Evolutionary conservation across 2,888 invertebrate genomes (phyloP).

Genomic region (Erebia ligea): DNA sequence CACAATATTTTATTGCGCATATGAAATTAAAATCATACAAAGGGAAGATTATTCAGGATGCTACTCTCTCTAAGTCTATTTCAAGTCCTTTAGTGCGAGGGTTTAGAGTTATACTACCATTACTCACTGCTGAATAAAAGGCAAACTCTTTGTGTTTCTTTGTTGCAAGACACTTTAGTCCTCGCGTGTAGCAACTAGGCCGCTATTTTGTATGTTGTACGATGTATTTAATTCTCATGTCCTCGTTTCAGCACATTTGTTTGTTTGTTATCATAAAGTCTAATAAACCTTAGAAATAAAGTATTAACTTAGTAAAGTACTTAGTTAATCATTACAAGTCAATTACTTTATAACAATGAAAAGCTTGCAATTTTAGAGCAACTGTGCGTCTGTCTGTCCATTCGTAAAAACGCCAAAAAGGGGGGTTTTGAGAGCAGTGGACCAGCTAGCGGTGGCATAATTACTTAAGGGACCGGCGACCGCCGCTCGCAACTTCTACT

Average conservation of each 20-base stretch:
- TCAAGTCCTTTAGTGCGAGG: slow-evolving; percentile 33
- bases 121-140: slow-evolving; percentile 38
- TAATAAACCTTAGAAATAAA: neutral
- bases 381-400: neutral
- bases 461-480: too few relatives aligned
- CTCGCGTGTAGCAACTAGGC: slow-evolving; percentile 29
- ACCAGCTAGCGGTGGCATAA: too few relatives aligned
- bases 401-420: neutral
- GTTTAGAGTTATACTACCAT: slow-evolving; percentile 38
- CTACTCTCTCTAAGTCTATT: slow-evolving; percentile 29
- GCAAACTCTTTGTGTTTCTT: slow-evolving; percentile 40
- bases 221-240: slow-evolving; percentile 29
- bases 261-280: slow-evolving; percentile 1
- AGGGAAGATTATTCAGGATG: slow-evolving; percentile 28
- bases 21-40: slow-evolving; percentile 29
- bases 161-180: slow-evolving; percentile 35
- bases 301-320: neutral
- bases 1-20: slow-evolving; percentile 27
- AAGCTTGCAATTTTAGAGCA: neutral
- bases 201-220: slow-evolving; percentile 26
- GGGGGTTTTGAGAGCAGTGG: too few relatives aligned
- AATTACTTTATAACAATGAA: neutral
- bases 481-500: too few relatives aligned
- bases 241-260: neutral
- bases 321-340: neutral